Conservation (phyloP, 2,113 vertebrate species). For the Felis catus region DNA sequence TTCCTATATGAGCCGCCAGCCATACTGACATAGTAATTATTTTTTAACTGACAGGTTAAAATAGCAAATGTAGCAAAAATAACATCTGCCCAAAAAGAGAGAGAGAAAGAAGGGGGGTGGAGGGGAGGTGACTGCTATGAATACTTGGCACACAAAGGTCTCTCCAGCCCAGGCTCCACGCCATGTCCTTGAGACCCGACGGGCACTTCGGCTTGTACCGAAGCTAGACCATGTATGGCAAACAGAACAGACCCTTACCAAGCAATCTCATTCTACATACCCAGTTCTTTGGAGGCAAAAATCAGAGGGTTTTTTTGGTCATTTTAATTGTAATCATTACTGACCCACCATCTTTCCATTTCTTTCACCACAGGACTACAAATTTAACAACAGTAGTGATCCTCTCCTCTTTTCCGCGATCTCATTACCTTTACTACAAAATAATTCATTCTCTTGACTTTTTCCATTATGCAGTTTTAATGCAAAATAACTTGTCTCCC, state of each 20-base stretch:
- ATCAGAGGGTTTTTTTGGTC: not conserved
- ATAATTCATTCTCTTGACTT: not conserved
- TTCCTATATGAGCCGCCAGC: conserved; percentile 50
- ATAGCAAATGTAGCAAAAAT: conserved; percentile 49
- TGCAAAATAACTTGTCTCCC: conserved; percentile 30
- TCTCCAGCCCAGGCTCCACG: not conserved
- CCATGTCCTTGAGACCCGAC: not conserved
- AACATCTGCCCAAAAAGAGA: not conserved
- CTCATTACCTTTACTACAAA: not conserved
- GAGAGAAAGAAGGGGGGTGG: too few relatives aligned
- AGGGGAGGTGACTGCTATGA: not conserved
- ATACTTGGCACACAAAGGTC: conserved; percentile 37
- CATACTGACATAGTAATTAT: conserved; percentile 62
- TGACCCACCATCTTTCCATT: not conserved
- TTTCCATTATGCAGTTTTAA: not conserved
- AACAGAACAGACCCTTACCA: not conserved
- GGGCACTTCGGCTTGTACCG: not conserved
- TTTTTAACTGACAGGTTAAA: conserved; percentile 46
- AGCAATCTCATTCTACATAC: not conserved
- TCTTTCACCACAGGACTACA: not conserved
- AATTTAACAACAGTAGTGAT: not conserved
- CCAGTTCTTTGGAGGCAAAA: not conserved
- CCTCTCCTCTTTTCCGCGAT: not conserved
- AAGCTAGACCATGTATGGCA: not conserved
- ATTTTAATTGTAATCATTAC: conserved; percentile 3